Evolutionary conservation across 1,140 invertebrate genomes (phyloP).

Genomic region (Papilio glaucus): DNA sequence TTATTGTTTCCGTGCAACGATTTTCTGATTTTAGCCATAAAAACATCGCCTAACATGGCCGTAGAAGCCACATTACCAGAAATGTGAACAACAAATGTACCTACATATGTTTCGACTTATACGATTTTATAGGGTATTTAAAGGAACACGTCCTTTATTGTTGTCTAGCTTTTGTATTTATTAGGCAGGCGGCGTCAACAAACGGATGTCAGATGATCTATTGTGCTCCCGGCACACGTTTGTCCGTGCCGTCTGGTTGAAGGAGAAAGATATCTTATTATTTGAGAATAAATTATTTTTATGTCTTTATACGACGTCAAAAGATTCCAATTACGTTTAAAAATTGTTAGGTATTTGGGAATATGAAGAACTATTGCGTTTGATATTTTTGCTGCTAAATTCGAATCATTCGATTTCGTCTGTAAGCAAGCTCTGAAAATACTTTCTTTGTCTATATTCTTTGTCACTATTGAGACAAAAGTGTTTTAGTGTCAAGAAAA

Average conservation of each 20-base stretch:
- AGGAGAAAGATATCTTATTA: constrained; percentile 37
- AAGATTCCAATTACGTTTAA: constrained; percentile 17
- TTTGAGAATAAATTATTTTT: constrained; percentile 38
- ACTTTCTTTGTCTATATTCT: not conserved
- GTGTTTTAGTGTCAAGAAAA: too few relatives aligned
- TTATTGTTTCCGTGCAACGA: too few relatives aligned
- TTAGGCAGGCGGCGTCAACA: constrained; percentile 62
- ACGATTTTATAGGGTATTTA: constrained; percentile 38
- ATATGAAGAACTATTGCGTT: not conserved
- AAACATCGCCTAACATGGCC: not conserved
- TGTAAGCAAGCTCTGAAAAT: not conserved
- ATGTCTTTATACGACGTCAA: not conserved
- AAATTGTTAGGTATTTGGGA: not conserved
- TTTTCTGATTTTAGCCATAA: too few relatives aligned
- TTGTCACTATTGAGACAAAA: too few relatives aligned
- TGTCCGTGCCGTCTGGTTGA: constrained; percentile 54
- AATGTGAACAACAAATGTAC: not conserved
- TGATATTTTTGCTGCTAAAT: not conserved
- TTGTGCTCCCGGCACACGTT: constrained; percentile 63
- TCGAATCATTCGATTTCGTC: not conserved
- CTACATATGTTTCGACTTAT: not conserved
- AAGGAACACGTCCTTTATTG: constrained; percentile 41
- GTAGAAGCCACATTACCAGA: too few relatives aligned
- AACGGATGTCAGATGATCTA: constrained; percentile 75
- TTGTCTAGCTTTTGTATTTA: constrained; percentile 57